Conservation (phyloP, 2,888 invertebrate genomes). For the Yponomeuta plumbellus region DNA sequence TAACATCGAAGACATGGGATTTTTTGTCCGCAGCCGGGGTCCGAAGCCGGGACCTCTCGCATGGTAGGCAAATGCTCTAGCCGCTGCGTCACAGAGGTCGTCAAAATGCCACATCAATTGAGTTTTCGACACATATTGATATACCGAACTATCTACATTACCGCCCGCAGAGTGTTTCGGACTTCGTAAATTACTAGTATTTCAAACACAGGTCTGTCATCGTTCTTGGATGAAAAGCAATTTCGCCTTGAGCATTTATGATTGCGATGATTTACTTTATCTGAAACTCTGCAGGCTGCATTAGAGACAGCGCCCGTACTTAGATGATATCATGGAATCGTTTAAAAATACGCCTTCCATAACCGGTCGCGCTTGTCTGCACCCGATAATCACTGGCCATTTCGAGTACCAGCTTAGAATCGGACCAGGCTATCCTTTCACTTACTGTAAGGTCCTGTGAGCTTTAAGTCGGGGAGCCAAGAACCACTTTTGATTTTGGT, state of each 20-base stretch:
- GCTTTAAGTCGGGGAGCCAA: background rate
- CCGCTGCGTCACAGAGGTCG: too few relatives aligned
- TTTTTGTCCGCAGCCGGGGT: too few relatives aligned
- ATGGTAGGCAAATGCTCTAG: too few relatives aligned
- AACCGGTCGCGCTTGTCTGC: slow-evolving; percentile 11
- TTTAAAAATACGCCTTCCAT: slow-evolving; percentile 10
- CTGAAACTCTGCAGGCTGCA: background rate
- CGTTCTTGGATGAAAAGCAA: too few relatives aligned
- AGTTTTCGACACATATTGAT: too few relatives aligned
- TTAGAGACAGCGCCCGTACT: background rate
- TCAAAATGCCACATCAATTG: too few relatives aligned
- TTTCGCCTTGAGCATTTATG: background rate
- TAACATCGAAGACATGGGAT: too few relatives aligned
- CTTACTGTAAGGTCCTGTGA: background rate
- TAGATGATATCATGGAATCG: slow-evolving; percentile 13
- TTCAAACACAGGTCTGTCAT: too few relatives aligned
- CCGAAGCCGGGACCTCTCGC: too few relatives aligned
- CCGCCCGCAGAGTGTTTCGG: too few relatives aligned
- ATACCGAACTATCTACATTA: too few relatives aligned
- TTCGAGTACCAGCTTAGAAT: slow-evolving; percentile 1
- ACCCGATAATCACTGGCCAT: slow-evolving; percentile 13
- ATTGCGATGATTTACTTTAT: background rate
- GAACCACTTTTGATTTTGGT: background rate
- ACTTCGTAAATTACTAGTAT: too few relatives aligned
- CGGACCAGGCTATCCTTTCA: background rate